Base-by-base conservation (phyloP, 1,140 invertebrate species). In the Drosophila pallidifrons region DNA sequence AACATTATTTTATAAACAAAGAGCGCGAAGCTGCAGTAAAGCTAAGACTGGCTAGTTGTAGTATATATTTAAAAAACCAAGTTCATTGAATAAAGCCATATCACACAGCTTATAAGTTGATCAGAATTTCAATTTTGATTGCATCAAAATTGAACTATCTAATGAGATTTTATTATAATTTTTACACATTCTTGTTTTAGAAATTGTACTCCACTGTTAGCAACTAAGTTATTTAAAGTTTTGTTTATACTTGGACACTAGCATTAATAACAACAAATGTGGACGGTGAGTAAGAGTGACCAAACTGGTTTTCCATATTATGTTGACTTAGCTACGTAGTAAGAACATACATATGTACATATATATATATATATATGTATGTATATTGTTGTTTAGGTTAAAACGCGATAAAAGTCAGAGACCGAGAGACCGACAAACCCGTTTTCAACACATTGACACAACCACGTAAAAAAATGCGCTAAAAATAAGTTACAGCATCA, bases 401-500 rank as follows among this genome's bases (percentile, higher is more conserved):
- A 35, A 20, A 28, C 6, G 38, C 49, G 54, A 64, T 81, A 87
- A 79, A 79, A 85, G 65, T 47, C 45, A 83, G 72, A 77, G 63
- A 77, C 73, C 68, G 57, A 71, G 63, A 57, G 63, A 77, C 74
- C 52, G 73, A 79, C 16, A 86, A 87, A 87, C 83, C 77, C 73
- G 83, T 87, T 87, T 87, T 41, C 55, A 58, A 32, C 58, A 75
- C 16, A 45, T 78, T 38, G 58, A 77, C 52, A 57, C 30, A 41
- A 45, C 41, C 7, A 16, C 32, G 35, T 59, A 61, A 25, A 67
- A 80, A 80, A 77, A 74, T 72, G 81, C 72, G 80, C 83, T 87
- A 88, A 88, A 88, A 88, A 88, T 82, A 87, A 88, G 83, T 87
- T 87, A 87, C 80, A 83, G 80, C 83, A 83, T 77, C 47, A 73